These are phyloP conservation scores for Diloba caeruleocephala DNA, from an alignment of 2,888 invertebrate species.

Conservation along the genomic window DNA sequence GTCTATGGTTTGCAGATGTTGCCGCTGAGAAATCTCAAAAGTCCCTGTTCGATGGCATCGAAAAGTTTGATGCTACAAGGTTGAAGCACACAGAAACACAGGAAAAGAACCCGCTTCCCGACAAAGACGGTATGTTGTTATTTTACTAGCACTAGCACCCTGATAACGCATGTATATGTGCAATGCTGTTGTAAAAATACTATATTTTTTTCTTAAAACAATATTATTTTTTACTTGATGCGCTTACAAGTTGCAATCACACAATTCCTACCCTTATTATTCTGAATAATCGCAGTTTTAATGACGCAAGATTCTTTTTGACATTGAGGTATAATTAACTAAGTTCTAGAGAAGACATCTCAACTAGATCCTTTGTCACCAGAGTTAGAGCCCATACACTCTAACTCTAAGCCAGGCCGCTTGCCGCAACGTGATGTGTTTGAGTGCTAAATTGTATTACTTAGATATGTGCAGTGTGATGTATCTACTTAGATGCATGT, in stretches of 20 bases:
- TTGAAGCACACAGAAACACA: constrained; percentile 97
- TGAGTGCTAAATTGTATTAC: no score
- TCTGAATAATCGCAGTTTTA: constrained; percentile 47
- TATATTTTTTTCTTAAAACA: constrained; percentile 1
- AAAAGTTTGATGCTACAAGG: constrained; percentile 94
- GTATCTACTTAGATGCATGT: no score
- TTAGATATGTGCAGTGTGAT: no score
- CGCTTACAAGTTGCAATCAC: constrained; percentile 23
- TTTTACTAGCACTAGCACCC: constrained; percentile 17
- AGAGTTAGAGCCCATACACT: no score
- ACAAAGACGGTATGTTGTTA: constrained; percentile 94
- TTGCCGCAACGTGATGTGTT: no score
- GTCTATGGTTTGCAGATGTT: constrained; percentile 91
- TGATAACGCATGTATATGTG: constrained; percentile 40
- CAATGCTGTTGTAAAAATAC: constrained; percentile 16
- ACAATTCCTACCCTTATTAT: constrained; percentile 4
- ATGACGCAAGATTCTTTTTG: constrained; percentile 39
- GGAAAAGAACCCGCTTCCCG: constrained; percentile 97
- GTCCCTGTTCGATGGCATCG: constrained; percentile 95
- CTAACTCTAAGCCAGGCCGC: no score
- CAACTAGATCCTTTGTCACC: no score
- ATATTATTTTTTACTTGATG: constrained; percentile 11
- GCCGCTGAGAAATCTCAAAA: constrained; percentile 96
- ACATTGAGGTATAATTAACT: no score
- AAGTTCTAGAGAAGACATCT: no score